Percentiles rank a stretch among this genome's conserved stretches.
Evolutionary conservation across 1,140 invertebrate species (phyloP).

Genomic region (Drosophila pallidifrons): DNA sequence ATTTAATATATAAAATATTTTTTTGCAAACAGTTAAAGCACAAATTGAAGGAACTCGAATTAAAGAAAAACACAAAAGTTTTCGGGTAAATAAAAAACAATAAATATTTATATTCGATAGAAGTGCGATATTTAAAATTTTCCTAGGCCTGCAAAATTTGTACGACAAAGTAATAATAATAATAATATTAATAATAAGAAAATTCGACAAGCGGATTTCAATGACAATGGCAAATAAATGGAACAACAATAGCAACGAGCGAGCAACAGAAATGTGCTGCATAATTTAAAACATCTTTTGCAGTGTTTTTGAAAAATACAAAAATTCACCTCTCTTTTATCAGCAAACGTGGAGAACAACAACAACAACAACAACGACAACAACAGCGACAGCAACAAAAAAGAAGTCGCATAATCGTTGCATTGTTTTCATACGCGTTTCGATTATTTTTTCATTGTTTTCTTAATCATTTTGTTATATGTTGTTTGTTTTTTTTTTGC

Average conservation of each 20-base stretch:
- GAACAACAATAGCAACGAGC: no score
- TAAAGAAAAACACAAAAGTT: no score
- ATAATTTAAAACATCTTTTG: conserved; percentile 12
- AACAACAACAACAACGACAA: conserved; percentile 29
- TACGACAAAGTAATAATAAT: neutral
- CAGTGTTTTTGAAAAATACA: conserved; percentile 4
- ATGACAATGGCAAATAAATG: neutral
- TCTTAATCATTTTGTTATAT: conserved; percentile 22
- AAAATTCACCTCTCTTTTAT: neutral
- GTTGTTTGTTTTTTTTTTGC: neutral
- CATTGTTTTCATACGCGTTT: conserved; percentile 53
- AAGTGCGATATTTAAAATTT: neutral
- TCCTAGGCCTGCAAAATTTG: neutral
- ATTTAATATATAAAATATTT: no score
- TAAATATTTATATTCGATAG: no score
- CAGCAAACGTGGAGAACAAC: conserved; percentile 6
- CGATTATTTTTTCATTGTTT: conserved; percentile 34
- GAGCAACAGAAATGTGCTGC: neutral
- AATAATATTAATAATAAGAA: neutral
- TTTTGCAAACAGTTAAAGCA: no score
- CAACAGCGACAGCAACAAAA: conserved; percentile 12
- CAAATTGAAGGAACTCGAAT: no score
- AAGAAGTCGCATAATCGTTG: conserved; percentile 58
- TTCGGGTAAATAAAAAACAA: no score
- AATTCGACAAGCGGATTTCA: conserved; percentile 17